phyloP scores from a whole-genome alignment of 2,113 vertebrate species.

The Tympanuchus pallidicinctus region DNA sequence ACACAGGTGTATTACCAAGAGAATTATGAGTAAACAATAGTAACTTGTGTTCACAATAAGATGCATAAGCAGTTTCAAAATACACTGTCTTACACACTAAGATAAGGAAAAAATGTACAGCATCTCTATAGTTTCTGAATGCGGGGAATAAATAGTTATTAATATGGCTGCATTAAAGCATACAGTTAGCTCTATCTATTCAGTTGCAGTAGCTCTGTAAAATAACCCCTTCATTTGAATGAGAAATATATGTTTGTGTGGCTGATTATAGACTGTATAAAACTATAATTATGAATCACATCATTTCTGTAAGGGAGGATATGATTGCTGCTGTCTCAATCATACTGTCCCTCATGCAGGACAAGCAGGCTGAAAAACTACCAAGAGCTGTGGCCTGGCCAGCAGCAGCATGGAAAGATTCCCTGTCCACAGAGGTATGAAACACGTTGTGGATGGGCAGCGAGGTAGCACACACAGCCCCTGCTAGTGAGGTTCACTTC shows the following conservation, averaged over 20 bases:
- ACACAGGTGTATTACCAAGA: background rate
- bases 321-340: background rate
- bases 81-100: background rate
- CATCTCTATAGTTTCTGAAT: background rate
- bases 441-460: background rate
- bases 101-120: background rate
- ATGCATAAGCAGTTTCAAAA: background rate
- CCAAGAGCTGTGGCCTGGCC: accelerated
- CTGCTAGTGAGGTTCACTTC: background rate
- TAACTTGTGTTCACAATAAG: background rate
- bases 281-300: background rate
- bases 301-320: background rate
- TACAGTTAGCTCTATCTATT: background rate
- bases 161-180: background rate
- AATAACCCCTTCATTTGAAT: background rate
- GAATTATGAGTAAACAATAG: background rate
- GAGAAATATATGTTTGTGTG: background rate
- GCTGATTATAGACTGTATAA: background rate
- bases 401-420: background rate
- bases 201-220: background rate
- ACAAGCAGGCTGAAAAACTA: background rate
- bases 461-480: background rate
- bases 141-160: background rate
- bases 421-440: accelerated
- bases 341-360: accelerated